phyloP scores from a whole-genome alignment of 1,140 invertebrate species.

The Tachypleus tridentatus region DNA sequence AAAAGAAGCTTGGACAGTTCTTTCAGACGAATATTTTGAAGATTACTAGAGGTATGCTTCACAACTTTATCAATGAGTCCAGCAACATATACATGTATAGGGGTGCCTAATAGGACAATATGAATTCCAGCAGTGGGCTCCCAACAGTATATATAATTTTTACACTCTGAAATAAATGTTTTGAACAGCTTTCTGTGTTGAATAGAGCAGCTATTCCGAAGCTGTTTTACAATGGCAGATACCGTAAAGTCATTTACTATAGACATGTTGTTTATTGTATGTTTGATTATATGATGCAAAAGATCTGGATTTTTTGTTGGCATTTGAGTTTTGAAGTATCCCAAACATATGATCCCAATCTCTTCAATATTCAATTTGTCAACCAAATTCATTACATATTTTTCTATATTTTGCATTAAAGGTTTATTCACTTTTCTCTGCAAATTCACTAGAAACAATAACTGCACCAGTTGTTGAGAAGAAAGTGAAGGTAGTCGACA shows the following conservation, averaged over 20 bases:
- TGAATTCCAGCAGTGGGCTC: slow-evolving; percentile 8
- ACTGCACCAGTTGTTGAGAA: slow-evolving; percentile 6
- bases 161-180: slow-evolving; percentile 3
- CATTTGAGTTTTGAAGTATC: slow-evolving; percentile 13
- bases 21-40: slow-evolving; percentile 10
- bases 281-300: slow-evolving; percentile 1
- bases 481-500: not conserved
- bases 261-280: not conserved
- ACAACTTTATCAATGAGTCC: slow-evolving; percentile 5
- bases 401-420: not conserved
- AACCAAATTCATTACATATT: not conserved
- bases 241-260: slow-evolving; percentile 1
- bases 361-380: slow-evolving; percentile 5
- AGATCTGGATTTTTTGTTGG: slow-evolving; percentile 1
- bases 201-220: slow-evolving; percentile 6
- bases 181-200: not conserved
- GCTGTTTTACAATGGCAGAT: slow-evolving; percentile 9
- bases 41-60: not conserved
- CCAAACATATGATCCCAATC: slow-evolving; percentile 10
- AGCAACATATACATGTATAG: slow-evolving; percentile 9
- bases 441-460: slow-evolving; percentile 13
- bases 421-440: slow-evolving; percentile 4
- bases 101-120: slow-evolving; percentile 5
- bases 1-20: slow-evolving; percentile 9
- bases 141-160: not conserved